Conservation (phyloP, 2,888 invertebrate genomes). For the Stenchaetothrips biformis region DNA sequence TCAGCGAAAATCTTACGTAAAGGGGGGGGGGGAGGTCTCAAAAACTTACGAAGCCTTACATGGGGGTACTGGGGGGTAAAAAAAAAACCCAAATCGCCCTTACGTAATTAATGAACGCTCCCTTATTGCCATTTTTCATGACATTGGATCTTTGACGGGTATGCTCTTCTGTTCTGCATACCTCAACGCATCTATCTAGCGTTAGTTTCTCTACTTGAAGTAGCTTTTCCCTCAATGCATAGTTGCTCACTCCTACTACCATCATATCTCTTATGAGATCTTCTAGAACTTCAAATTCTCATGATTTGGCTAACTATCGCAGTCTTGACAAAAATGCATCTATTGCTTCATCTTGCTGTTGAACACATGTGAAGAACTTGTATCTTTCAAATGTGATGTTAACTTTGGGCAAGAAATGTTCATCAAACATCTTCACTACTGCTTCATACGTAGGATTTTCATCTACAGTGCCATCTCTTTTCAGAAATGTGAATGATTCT, state of each 20-base stretch:
- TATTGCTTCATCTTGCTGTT: conserved; percentile 35
- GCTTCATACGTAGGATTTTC: conserved; percentile 32
- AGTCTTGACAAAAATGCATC: conserved; percentile 36
- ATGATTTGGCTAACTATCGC: conserved; percentile 32
- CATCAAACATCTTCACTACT: conserved; percentile 36
- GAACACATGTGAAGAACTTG: conserved; percentile 38
- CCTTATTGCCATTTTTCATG: not conserved
- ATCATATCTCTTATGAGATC: conserved; percentile 35
- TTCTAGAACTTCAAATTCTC: conserved; percentile 35
- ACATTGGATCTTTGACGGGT: conserved; percentile 4
- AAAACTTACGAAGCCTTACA: too few relatives aligned
- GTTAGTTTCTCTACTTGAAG: conserved; percentile 31
- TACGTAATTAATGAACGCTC: not conserved
- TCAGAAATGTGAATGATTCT: conserved; percentile 35
- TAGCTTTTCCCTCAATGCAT: conserved; percentile 34
- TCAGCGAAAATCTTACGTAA: too few relatives aligned
- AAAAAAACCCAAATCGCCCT: too few relatives aligned
- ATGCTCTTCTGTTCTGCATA: conserved; percentile 34
- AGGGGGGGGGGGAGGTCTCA: too few relatives aligned
- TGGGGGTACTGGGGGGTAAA: too few relatives aligned
- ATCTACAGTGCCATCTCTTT: conserved; percentile 26
- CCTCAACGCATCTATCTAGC: conserved; percentile 32
- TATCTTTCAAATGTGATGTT: conserved; percentile 37
- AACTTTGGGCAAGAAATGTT: conserved; percentile 37
- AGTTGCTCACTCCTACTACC: conserved; percentile 34